Base-by-base conservation (phyloP, 2,797 vertebrate species). In the Lepilemur ruficaudatus region DNA sequence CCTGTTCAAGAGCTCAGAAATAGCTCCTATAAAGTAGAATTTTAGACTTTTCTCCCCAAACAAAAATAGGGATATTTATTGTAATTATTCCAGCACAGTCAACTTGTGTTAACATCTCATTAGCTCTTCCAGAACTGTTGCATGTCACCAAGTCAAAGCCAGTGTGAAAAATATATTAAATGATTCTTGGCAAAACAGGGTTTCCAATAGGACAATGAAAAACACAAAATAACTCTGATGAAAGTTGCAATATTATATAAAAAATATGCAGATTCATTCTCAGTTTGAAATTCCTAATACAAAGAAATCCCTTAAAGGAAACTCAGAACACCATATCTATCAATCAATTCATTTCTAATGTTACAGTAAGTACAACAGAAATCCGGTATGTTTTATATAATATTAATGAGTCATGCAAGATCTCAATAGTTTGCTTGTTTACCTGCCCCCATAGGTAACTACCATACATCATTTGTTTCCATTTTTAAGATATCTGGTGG, bases 401-500 rank as follows among this genome's bases (percentile, higher is more conserved):
- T 83, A 89, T 28, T 91, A 61, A 93, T 22, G 28, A 95, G 73
- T 50, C 43, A 59, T 15, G 52, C 50, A 94, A 94, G 35, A 82
- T 38, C 55, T 79, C 78, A 65, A 94, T 23, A 82, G 89, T 83
- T n/a, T 96, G 50, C 18, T 59, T 91, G 15, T 89, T 80, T 82
- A 91, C 13, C 61, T 59, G 69, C 12, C 28, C 50, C 13, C 17
- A 43, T 6, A 25, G 46, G 9, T 84, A 92, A 93, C 72, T 80
- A 80, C 46, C 35, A 2, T 85, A 78, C 8, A 72, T 73, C 43
- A 91, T 70, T 67, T 93, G 48, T 57, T 89, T 76, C 52, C 57
- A 72, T 79, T 73, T 89, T 95, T 93, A 55, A 94, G 94, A 89
- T 70, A 96, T 25, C 30, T 96, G 52, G 41, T 85, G 35, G 52